Base-by-base conservation (phyloP, 2,797 vertebrate species). In the Labroides dimidiatus region DNA sequence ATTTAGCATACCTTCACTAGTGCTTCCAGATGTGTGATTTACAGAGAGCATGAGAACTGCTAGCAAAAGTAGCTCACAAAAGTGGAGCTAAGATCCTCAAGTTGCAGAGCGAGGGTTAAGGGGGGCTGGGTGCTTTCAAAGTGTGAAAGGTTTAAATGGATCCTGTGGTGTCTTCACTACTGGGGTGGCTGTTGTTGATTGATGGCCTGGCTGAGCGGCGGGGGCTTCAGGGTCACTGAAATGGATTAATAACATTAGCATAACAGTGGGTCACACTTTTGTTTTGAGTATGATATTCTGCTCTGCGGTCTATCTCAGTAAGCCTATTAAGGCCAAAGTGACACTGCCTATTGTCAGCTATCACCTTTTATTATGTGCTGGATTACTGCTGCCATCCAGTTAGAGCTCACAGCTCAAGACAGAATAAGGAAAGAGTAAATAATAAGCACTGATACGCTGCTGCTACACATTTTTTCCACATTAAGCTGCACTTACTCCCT, bases 21-120 rank as follows among this genome's bases (percentile, higher is more conserved):
- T 87, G 85, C 62, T 91, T 92, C 88, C 91, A 92, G 89, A 92
- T 92, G 91, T 90, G 81, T 30, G 75, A 81, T 79, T 72, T 73
- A 75, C 48, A 69, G 2, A 55, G 62, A 78, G 56, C 77, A 82
- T 71, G 75, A 76, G 78, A 87, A 72, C 51, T 23, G 6, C 51
- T 37, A 65, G 52, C 60, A 69, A 37, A 66, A 62, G 36, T 4
- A 70, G 57, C 47, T 49, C 84, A 81, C 72, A 76, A 76, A 73
- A 64, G 74, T 52, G 55, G 80, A 58, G 54, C 58, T 60, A 64
- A 67, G 56, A 58, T 58, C 52, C 55, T 69, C 36, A 44, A 63
- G 51, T 68, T 70, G 72, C 62, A 27, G 19, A 19, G n/a, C n/a
- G 47, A 51, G 24, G 37, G 10, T 11, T 20, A 4, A 57, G 51